A percentile compares a stretch with the other conserved stretches of the same genome.
These are phyloP conservation scores for Lycodopsis pacificus DNA, from an alignment of 2,797 vertebrate species.

Conservation along the genomic window DNA sequence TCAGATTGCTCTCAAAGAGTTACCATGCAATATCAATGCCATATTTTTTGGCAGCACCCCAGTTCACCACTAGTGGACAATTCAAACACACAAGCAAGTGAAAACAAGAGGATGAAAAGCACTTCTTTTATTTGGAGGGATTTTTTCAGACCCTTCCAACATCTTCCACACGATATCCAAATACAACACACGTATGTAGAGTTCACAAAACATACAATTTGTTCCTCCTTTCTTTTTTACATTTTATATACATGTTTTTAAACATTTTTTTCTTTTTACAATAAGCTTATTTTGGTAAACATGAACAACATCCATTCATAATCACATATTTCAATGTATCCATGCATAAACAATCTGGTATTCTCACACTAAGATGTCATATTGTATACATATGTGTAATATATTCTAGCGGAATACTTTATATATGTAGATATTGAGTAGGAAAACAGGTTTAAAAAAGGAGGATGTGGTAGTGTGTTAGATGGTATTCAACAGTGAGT, in stretches of 20 bases:
- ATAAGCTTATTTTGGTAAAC: conserved; percentile 74
- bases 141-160: conserved; percentile 34
- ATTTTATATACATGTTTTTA: conserved; percentile 85
- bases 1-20: neutral
- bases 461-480: conserved; percentile 46
- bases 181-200: conserved; percentile 84
- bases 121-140: conserved; percentile 59
- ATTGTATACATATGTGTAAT: conserved; percentile 22
- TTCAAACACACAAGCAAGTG: conserved; percentile 2
- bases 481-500: conserved; percentile 56
- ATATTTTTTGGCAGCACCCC: neutral
- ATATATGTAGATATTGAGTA: conserved; percentile 37
- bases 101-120: conserved; percentile 49
- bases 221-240: conserved; percentile 75
- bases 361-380: conserved; percentile 53
- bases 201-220: conserved; percentile 80
- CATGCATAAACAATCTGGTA: conserved; percentile 68
- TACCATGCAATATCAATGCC: neutral
- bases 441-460: conserved; percentile 58
- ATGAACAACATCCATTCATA: conserved; percentile 57
- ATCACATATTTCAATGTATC: conserved; percentile 49
- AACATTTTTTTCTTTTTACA: conserved; percentile 84
- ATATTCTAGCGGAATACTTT: conserved; percentile 48
- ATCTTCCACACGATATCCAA: conserved; percentile 88
- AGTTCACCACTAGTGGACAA: neutral